phyloP scores from a whole-genome alignment of 2,797 vertebrate genomes.

The Gobio occitaniae region DNA sequence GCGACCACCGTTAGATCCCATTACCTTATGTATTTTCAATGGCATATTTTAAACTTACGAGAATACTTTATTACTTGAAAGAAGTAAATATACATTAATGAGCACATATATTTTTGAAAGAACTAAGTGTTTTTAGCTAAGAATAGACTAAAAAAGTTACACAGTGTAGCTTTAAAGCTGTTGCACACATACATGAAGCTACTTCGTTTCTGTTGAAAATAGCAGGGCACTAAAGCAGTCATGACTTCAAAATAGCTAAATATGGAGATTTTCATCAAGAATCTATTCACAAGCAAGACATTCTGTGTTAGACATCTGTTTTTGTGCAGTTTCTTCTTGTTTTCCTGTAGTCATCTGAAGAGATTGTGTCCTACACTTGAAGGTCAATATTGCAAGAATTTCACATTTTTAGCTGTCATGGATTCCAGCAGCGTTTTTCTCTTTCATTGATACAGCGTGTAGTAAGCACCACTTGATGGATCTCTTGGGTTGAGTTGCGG shows the following conservation, averaged over 20 bases:
- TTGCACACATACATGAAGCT: neutral
- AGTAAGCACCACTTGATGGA: slow-evolving; percentile 23
- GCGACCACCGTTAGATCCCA: too few species aligned
- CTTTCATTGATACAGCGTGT: slow-evolving; percentile 4
- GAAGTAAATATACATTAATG: too few species aligned
- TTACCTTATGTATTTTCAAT: too few species aligned
- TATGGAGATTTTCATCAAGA: neutral
- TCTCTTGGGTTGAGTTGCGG: slow-evolving; percentile 33
- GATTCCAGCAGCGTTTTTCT: slow-evolving; percentile 10
- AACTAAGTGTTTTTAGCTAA: too few species aligned
- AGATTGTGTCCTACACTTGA: neutral
- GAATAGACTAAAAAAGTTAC: too few species aligned
- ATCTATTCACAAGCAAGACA: neutral
- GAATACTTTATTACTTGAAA: too few species aligned
- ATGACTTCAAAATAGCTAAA: neutral
- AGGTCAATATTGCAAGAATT: slow-evolving; percentile 25
- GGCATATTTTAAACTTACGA: too few species aligned
- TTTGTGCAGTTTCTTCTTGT: neutral
- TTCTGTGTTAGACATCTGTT: slow-evolving; percentile 1
- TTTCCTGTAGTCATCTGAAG: slow-evolving; percentile 21
- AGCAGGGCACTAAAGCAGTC: neutral
- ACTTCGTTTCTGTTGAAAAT: neutral
- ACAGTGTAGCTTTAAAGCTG: neutral
- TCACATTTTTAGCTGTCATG: slow-evolving; percentile 2
- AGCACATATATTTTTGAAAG: too few species aligned